Conservation (phyloP, 2,888 invertebrate genomes). For the Alsophila aescularia region DNA sequence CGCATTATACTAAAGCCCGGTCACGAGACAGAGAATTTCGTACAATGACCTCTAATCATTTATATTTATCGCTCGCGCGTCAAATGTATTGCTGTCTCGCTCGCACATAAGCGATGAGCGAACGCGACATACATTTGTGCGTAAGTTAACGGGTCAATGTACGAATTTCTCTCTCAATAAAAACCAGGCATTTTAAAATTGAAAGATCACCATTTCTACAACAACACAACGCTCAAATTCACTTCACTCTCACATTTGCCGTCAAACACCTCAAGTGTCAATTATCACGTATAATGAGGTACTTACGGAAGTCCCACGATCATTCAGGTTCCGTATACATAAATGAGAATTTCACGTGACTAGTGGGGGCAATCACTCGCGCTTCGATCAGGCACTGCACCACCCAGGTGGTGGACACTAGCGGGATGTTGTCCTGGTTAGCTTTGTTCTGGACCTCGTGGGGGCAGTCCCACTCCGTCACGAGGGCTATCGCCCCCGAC, state of each 20-base stretch:
- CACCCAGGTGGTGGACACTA: slow-evolving; percentile 88
- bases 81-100: too few species aligned
- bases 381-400: slow-evolving; percentile 88
- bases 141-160: too few species aligned
- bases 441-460: slow-evolving; percentile 82
- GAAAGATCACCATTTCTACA: slow-evolving; percentile 3
- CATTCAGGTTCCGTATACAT: slow-evolving; percentile 82
- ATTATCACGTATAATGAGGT: slow-evolving; percentile 79
- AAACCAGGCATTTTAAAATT: too few species aligned
- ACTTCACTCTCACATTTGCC: slow-evolving; percentile 38
- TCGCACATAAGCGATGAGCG: too few species aligned
- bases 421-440: slow-evolving; percentile 83
- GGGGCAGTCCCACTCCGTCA: slow-evolving; percentile 87
- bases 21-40: too few species aligned
- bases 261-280: slow-evolving; percentile 67
- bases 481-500: slow-evolving; percentile 77
- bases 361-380: slow-evolving; percentile 73
- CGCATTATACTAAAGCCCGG: too few species aligned
- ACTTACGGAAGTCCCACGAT: slow-evolving; percentile 79
- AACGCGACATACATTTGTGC: too few species aligned
- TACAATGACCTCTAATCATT: too few species aligned
- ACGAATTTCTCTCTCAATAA: too few species aligned
- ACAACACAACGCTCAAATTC: slow-evolving; percentile 40
- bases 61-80: too few species aligned
- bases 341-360: slow-evolving; percentile 81